These are phyloP conservation scores for Ptyas mucosa DNA, from an alignment of 2,113 vertebrate genomes.

Conservation along the genomic window DNA sequence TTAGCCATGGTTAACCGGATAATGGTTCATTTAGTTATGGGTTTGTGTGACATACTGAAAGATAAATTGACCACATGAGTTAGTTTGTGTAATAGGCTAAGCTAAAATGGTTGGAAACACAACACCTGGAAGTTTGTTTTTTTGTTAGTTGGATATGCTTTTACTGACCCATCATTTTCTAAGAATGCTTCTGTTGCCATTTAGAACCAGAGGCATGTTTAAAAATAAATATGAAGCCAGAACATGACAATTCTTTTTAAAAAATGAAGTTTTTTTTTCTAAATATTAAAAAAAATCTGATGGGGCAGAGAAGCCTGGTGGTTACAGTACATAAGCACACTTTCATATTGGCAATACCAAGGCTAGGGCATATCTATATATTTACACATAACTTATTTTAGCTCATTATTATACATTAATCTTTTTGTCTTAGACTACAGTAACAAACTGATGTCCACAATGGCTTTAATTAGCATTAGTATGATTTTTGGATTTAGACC, in stretches of 20 bases:
- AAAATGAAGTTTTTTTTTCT: neutral
- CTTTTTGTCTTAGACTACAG: neutral
- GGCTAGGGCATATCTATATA: neutral
- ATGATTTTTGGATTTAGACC: neutral
- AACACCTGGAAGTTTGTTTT: neutral
- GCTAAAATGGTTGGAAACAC: neutral
- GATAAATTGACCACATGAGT: neutral
- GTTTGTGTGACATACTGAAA: neutral
- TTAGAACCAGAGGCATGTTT: neutral
- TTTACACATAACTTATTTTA: neutral
- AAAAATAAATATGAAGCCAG: neutral
- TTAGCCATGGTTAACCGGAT: neutral
- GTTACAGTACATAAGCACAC: neutral
- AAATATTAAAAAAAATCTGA: neutral
- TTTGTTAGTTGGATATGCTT: too few relatives aligned
- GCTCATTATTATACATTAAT: neutral
- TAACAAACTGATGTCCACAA: neutral
- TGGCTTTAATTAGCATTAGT: neutral
- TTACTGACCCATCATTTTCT: neutral
- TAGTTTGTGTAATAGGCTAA: neutral
- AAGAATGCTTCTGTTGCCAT: neutral
- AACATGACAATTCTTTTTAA: neutral
- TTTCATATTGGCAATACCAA: neutral
- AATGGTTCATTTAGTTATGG: neutral
- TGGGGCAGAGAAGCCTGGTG: neutral